phyloP scores from a whole-genome alignment of 2,113 vertebrate species.

The Otocyon megalotis region DNA sequence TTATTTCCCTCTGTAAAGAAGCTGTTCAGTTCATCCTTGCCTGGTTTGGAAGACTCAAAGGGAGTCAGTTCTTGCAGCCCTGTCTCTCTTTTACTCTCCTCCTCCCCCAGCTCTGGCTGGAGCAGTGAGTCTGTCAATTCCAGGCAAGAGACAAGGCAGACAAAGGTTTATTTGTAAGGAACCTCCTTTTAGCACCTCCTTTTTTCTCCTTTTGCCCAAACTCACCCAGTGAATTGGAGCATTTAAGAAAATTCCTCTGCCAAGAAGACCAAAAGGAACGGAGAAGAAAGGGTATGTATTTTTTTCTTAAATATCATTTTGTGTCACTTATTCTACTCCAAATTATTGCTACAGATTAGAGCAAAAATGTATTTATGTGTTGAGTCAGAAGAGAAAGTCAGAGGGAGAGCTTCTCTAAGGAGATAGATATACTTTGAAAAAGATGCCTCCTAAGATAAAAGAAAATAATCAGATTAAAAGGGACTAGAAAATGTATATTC shows the following conservation, averaged over 20 bases:
- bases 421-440: neutral
- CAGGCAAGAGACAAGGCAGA: constrained; percentile 75
- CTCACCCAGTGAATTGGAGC: constrained; percentile 63
- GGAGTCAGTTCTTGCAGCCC: constrained; percentile 60
- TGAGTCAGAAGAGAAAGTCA: neutral
- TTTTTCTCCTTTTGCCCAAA: constrained; percentile 53
- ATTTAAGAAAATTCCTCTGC: constrained; percentile 77
- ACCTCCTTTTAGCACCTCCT: constrained; percentile 76
- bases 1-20: constrained; percentile 50
- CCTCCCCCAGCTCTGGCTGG: constrained; percentile 34
- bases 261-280: constrained; percentile 71
- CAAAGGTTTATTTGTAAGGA: constrained; percentile 84
- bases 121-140: constrained; percentile 50
- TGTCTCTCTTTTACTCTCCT: neutral
- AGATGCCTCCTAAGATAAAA: neutral
- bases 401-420: neutral
- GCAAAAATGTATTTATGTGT: neutral
- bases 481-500: neutral
- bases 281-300: constrained; percentile 71
- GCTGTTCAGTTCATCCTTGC: neutral
- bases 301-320: constrained; percentile 72
- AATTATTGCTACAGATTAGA: constrained; percentile 25
- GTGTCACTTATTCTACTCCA: constrained; percentile 50
- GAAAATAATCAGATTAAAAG: neutral
- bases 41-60: constrained; percentile 38